Base-by-base conservation (phyloP, 2,888 invertebrate genomes). In the Drosophila recens region DNA sequence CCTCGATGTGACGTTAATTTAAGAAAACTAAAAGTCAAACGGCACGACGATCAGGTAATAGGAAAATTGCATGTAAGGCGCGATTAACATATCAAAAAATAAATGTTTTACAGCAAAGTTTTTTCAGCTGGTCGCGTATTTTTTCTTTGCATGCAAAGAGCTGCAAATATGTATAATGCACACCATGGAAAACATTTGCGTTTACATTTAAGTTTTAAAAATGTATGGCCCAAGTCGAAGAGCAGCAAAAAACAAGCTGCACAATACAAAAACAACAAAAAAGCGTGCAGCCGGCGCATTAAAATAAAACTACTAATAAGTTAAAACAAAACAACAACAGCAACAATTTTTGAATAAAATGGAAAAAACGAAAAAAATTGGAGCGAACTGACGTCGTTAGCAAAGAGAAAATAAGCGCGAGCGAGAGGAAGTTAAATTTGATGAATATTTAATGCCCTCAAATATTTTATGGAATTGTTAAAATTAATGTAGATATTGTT, bases 41-140 rank as follows among this genome's bases (percentile, higher is more conserved):
- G 8, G 23, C 6, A 27, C 34, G 85, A 83, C 81, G 85, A 86
- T 77, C 80, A 71, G 75, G 81, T 90, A 90, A 90, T 82, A 86
- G 68, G 81, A 80, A 82, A 90, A 82, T 91, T 81, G 89, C 88
- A 88, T 90, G 89, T 82, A 69, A 61, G 63, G 54, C 72, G 64
- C 86, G 80, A 82, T 86, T 89, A 86, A 87, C 86, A 86, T 87
- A 87, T 87, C 85, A 87, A 87, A 85, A 67, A 68, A 66, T 68
- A 68, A 82, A 66, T 86, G 83, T 85, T 84, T 83, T 67, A 80
- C 84, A 80, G 73, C 79, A 76, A 79, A 69, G 34, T 34, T 38
- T 84, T 17, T 87, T 87, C 72, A 78, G 68, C 66, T 73, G 66
- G 67, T 52, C 63, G 48, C 68, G 51, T 72, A 59, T 65, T 73